These are phyloP conservation scores for Phaethon lepturus DNA, from an alignment of 2,113 vertebrate genomes.

Conservation along the genomic window DNA sequence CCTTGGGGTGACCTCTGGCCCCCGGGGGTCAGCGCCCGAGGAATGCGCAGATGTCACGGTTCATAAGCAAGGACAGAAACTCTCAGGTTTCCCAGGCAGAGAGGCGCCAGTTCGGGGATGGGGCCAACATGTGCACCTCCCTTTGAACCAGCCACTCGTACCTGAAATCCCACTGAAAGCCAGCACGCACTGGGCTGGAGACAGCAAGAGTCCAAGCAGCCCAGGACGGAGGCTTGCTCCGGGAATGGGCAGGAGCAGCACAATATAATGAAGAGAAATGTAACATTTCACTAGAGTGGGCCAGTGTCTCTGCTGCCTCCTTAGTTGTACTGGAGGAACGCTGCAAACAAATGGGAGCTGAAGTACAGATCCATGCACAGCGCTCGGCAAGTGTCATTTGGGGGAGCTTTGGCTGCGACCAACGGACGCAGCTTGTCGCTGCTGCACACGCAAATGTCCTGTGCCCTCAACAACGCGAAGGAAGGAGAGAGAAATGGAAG, in stretches of 20 bases:
- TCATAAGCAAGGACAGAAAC: constrained; percentile 79
- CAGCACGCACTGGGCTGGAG: background rate
- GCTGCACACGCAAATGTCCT: background rate
- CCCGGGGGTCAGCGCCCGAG: constrained; percentile 81
- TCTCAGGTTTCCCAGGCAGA: constrained; percentile 84
- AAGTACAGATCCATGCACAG: background rate
- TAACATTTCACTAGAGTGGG: background rate
- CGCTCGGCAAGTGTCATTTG: background rate
- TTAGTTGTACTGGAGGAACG: background rate
- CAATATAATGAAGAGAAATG: background rate
- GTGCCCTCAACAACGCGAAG: background rate
- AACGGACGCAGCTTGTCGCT: fast-evolving
- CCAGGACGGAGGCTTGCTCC: background rate
- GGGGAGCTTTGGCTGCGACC: background rate
- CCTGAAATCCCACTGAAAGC: constrained; percentile 58
- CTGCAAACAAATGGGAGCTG: background rate
- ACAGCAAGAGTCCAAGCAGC: background rate
- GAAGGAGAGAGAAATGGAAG: background rate
- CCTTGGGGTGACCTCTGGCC: constrained; percentile 82
- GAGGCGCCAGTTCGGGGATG: constrained; percentile 82
- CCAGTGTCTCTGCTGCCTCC: background rate
- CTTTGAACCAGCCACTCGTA: constrained; percentile 72
- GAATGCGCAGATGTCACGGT: constrained; percentile 90
- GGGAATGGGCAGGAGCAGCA: background rate
- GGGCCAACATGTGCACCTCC: constrained; percentile 77